Evolutionary conservation across 2,797 vertebrate species (phyloP), one percentile per base, ranked within the genome.

Genomic region (Natrix natrix): DNA sequence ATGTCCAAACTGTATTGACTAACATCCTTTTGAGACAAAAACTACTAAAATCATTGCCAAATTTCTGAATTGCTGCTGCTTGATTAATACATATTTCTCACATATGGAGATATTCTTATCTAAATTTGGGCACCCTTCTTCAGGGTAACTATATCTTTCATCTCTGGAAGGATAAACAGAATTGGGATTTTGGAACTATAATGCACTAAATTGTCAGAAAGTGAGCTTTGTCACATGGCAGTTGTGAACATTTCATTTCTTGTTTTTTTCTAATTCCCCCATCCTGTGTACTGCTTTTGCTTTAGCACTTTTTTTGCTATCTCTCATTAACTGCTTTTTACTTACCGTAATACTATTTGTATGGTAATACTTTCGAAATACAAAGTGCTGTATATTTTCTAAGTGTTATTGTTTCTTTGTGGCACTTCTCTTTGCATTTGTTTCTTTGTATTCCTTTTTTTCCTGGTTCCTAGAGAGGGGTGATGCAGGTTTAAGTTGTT

Each of bases 401-500:
- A 95, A 94, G 52, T 56, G 8, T 92, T 97, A 92, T 96, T 74
- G 12, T 43, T 96, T 89, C 20, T 63, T 3, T n/a, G 48, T 95
- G 94, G 28, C 14, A 86, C 54, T 32, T 94, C 91, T 88, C 90
- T 93, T 96, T 93, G 55, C 94, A 93, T 94, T 56, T 13, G 26
- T 96, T 61, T 86, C 56, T 61, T 52, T 94, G 57, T 93, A 16
- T 95, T 95, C 74, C 32, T 37, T 94, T 3, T 1, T 93, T 52
- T 96, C 59, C 61, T 96, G 95, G 93, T 94, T 97, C 96, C 74
- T 92, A 95, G 8, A 63, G 93, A 91, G 94, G 94, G 93, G 43
- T 43, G 97, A 96, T 0, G 63, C 96, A 93, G 94, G 93, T 95
- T 95, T 97, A 97, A 94, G 96, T 97, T 97, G 97, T 97, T 97